A percentile compares a stretch with the other conserved stretches of the same genome.
Evolutionary conservation across 1,140 invertebrate species (phyloP).

Genomic region (Nixonia krombeini): DNA sequence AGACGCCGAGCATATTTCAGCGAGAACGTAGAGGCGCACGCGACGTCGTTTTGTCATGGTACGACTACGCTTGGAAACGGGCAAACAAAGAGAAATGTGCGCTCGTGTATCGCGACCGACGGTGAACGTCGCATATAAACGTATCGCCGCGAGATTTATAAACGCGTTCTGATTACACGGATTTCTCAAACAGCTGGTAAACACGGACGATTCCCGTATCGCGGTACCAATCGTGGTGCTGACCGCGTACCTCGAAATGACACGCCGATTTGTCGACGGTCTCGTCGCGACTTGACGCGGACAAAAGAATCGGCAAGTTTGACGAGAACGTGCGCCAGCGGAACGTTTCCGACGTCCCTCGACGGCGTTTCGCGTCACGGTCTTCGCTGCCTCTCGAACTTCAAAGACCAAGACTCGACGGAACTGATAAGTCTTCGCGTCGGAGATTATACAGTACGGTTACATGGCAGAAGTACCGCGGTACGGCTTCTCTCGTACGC

Average conservation of each 20-base stretch:
- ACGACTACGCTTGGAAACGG: neutral
- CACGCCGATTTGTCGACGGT: neutral
- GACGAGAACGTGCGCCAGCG: neutral
- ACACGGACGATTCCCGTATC: neutral
- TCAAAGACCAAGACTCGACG: slow-evolving; percentile 55
- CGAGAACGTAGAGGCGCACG: neutral
- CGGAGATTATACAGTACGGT: slow-evolving; percentile 57
- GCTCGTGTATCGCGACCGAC: neutral
- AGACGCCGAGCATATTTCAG: neutral
- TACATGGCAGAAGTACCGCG: slow-evolving; percentile 59
- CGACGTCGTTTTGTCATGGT: neutral
- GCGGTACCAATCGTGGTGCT: neutral
- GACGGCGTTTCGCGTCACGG: no score
- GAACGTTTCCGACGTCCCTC: no score
- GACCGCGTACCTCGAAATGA: no score
- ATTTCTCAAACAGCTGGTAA: no score
- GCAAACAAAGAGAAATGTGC: neutral
- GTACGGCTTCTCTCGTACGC: slow-evolving; percentile 52
- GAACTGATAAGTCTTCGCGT: slow-evolving; percentile 56
- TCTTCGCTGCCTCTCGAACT: slow-evolving; percentile 50
- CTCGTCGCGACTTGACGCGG: neutral
- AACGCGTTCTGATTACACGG: no score
- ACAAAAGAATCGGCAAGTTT: neutral
- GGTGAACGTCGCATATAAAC: neutral
- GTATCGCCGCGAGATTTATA: neutral